Conservation (phyloP, 2,888 invertebrate species). For the Cabera pusaria region DNA sequence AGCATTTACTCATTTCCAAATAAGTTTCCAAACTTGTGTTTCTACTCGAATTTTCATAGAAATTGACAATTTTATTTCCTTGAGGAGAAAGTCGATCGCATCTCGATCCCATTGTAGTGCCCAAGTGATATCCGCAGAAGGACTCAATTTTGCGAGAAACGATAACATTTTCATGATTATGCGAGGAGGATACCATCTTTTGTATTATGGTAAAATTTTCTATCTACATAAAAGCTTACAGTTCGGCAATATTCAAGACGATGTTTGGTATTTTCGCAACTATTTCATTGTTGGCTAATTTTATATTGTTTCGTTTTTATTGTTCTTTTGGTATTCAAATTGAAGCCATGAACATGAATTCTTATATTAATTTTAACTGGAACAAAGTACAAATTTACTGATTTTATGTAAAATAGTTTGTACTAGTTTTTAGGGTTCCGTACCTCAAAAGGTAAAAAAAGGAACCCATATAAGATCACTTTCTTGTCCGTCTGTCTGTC, state of each 20-base stretch:
- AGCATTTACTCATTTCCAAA: no score
- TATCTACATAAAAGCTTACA: slow-evolving; percentile 26
- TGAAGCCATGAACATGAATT: no score
- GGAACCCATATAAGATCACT: no score
- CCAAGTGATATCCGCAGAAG: slow-evolving; percentile 54
- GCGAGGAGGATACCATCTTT: slow-evolving; percentile 50
- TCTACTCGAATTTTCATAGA: slow-evolving; percentile 17
- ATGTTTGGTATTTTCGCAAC: slow-evolving; percentile 12
- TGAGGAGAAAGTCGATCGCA: slow-evolving; percentile 38
- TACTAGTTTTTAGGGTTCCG: no score
- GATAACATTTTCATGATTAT: slow-evolving; percentile 66
- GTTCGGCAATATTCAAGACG: slow-evolving; percentile 21
- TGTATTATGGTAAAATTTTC: slow-evolving; percentile 38
- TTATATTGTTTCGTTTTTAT: slow-evolving; percentile 4
- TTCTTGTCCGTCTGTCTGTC: no score
- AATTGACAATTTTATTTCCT: slow-evolving; percentile 43
- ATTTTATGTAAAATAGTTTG: no score
- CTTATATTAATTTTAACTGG: no score
- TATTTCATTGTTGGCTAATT: slow-evolving; percentile 7
- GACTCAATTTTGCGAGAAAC: slow-evolving; percentile 57
- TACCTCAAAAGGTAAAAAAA: no score
- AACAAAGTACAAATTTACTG: no score
- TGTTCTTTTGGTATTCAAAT: no score
- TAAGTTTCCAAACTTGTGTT: slow-evolving; percentile 12
- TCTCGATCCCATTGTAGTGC: slow-evolving; percentile 47